These are phyloP conservation scores for Drosophila prostipennis DNA, from an alignment of 2,888 invertebrate genomes.

Conservation along the genomic window DNA sequence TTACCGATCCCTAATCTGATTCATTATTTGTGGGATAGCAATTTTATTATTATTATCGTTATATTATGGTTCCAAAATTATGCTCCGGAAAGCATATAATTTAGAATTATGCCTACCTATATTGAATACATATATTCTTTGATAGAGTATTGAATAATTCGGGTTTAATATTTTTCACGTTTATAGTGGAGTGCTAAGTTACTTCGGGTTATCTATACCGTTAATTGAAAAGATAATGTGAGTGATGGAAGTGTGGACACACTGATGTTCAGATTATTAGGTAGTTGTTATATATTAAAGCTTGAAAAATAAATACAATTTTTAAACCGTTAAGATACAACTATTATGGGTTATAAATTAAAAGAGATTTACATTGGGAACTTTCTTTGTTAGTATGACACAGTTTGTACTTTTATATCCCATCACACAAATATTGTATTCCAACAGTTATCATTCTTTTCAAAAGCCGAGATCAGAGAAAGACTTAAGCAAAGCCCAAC, in stretches of 20 bases:
- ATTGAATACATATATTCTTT: background rate
- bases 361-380: no score
- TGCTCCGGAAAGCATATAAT: no score
- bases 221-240: conserved; percentile 13
- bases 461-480: conserved; percentile 15
- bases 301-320: no score
- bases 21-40: no score
- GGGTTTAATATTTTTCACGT: background rate
- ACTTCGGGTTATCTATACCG: conserved; percentile 4
- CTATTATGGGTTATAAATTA: no score
- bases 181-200: background rate
- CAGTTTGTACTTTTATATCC: background rate
- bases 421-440: background rate
- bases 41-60: no score
- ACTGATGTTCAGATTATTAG: background rate
- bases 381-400: no score
- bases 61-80: no score
- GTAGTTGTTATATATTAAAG: no score
- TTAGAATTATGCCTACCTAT: no score
- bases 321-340: no score
- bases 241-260: conserved; percentile 4
- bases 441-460: conserved; percentile 13
- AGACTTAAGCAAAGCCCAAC: conserved; percentile 7
- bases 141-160: background rate
- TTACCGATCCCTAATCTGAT: background rate